phyloP scores from a whole-genome alignment of 2,113 vertebrate species.

The Calonectris borealis region DNA sequence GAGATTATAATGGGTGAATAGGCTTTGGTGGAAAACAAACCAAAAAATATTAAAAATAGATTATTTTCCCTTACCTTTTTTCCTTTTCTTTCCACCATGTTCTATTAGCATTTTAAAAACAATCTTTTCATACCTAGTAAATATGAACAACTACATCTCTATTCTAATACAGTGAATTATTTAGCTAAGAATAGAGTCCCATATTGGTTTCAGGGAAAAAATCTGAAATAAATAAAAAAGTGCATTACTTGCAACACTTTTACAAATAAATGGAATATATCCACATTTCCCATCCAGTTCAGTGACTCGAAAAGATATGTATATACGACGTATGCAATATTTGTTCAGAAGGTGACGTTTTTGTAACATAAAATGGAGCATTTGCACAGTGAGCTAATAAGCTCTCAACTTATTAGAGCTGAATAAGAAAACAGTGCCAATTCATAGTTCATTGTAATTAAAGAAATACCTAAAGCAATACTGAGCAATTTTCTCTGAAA shows the following conservation, averaged over 20 bases:
- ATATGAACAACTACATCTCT: background rate
- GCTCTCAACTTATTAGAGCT: background rate
- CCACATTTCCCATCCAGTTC: background rate
- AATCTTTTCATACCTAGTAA: background rate
- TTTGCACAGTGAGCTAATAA: background rate
- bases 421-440: background rate
- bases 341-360: background rate
- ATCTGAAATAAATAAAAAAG: background rate
- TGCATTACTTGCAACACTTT: background rate
- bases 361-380: background rate
- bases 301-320: background rate
- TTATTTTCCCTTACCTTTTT: background rate
- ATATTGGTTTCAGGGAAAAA: background rate
- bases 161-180: background rate
- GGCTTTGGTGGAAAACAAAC: background rate
- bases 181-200: background rate
- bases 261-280: background rate
- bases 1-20: background rate
- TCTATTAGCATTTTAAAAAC: background rate
- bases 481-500: background rate
- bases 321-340: background rate
- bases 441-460: background rate
- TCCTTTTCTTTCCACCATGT: background rate
- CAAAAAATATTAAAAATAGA: background rate
- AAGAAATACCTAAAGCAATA: background rate